A percentile compares a stretch with the other conserved stretches of the same genome.
These are phyloP conservation scores for Chrysotoxum bicinctum DNA, from an alignment of 2,888 invertebrate genomes.

Conservation along the genomic window DNA sequence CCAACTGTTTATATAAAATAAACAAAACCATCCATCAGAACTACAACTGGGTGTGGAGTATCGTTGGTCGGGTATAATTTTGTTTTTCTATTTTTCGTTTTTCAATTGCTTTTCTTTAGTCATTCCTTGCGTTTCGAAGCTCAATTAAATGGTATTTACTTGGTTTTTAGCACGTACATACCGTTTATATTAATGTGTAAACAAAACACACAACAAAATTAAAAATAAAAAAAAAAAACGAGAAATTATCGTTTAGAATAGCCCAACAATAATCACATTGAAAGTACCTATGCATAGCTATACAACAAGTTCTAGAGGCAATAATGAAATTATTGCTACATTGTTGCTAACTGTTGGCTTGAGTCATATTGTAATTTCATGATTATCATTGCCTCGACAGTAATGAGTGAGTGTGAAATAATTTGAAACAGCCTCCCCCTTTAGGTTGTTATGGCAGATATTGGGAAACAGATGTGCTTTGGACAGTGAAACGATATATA, in stretches of 20 bases:
- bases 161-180: slow-evolving; percentile 63
- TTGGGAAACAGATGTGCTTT: neutral
- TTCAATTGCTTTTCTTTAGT: neutral
- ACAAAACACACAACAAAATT: slow-evolving; percentile 36
- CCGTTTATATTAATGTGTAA: slow-evolving; percentile 42
- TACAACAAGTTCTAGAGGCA: slow-evolving; percentile 13
- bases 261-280: neutral
- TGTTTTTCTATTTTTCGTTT: slow-evolving; percentile 5
- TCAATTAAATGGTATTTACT: slow-evolving; percentile 67
- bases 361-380: slow-evolving; percentile 16
- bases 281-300: neutral
- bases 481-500: neutral
- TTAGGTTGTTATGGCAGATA: neutral
- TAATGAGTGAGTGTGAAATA: slow-evolving; percentile 11
- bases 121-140: slow-evolving; percentile 31
- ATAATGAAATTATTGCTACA: slow-evolving; percentile 19
- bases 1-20: neutral
- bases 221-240: neutral
- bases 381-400: neutral
- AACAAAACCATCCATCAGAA: neutral
- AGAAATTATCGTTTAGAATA: slow-evolving; percentile 33
- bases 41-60: slow-evolving; percentile 46
- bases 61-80: slow-evolving; percentile 2
- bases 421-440: neutral
- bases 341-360: slow-evolving; percentile 5